Conservation (phyloP, 1,140 invertebrate species). For the Panulirus ornatus region DNA sequence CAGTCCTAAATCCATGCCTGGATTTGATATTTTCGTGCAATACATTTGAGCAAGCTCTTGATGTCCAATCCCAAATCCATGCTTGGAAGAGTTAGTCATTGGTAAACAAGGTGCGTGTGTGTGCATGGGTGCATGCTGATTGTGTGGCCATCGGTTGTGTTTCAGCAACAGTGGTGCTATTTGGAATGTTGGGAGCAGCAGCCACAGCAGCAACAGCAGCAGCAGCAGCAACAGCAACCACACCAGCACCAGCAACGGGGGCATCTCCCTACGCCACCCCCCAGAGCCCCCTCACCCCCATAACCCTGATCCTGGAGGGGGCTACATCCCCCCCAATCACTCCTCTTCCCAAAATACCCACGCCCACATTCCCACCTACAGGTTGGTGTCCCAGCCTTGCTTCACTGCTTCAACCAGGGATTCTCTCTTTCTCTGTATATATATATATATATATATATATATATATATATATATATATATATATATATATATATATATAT, state of each 20-base stretch:
- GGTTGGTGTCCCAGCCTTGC: conserved; percentile 80
- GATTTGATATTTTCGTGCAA: too few relatives aligned
- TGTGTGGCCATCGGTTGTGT: conserved; percentile 62
- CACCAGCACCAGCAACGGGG: conserved; percentile 63
- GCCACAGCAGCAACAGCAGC: conserved; percentile 52
- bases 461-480: neutral
- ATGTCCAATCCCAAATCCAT: conserved; percentile 24
- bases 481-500: neutral
- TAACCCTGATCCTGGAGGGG: conserved; percentile 71
- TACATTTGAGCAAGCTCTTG: neutral
- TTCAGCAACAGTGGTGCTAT: conserved; percentile 66
- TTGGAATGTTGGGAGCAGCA: conserved; percentile 49
- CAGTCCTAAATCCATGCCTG: neutral
- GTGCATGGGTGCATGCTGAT: conserved; percentile 68
- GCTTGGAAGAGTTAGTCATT: conserved; percentile 6
- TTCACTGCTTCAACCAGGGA: conserved; percentile 40
- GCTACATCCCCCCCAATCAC: conserved; percentile 35
- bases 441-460: conserved; percentile 3
- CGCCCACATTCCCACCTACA: conserved; percentile 90
- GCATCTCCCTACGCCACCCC: conserved; percentile 58
- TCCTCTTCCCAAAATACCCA: conserved; percentile 80
- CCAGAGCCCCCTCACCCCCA: conserved; percentile 64
- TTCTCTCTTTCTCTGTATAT: neutral
- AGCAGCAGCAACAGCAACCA: conserved; percentile 49
- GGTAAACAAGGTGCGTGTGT: conserved; percentile 49